phyloP scores from a whole-genome alignment of 2,113 vertebrate genomes.

The Silurus glanis region DNA sequence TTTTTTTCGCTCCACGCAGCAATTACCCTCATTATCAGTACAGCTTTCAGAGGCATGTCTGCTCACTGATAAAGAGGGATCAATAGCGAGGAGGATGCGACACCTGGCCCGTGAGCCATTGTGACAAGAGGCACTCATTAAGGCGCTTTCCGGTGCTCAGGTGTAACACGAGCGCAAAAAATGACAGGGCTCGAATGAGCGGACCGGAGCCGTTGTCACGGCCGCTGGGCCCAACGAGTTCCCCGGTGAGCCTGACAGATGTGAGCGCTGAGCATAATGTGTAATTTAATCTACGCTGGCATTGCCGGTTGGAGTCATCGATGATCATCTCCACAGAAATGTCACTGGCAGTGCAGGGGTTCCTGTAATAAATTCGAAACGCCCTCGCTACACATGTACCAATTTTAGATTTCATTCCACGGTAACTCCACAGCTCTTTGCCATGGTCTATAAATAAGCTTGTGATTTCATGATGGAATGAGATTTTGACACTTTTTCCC shows the following conservation, averaged over 20 bases:
- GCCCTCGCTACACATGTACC: background rate
- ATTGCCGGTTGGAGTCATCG: background rate
- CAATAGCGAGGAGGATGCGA: conserved; percentile 52
- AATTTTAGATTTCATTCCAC: background rate
- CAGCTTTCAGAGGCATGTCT: conserved; percentile 48
- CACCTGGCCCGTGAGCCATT: conserved; percentile 50
- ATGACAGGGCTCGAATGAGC: conserved; percentile 40
- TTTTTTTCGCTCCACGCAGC: conserved; percentile 1
- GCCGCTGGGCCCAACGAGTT: background rate
- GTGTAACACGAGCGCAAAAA: conserved; percentile 46
- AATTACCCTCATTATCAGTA: conserved; percentile 57
- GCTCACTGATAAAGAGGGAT: conserved; percentile 53
- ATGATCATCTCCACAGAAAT: conserved; percentile 1
- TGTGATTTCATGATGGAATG: background rate
- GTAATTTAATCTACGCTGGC: conserved; percentile 43
- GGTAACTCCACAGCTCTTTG: background rate
- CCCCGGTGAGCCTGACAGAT: conserved; percentile 30
- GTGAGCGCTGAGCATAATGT: conserved; percentile 11
- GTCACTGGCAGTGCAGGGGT: background rate
- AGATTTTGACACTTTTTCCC: background rate
- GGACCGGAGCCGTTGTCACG: conserved; percentile 22
- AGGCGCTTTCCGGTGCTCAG: conserved; percentile 38
- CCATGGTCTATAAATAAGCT: background rate
- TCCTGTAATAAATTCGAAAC: background rate
- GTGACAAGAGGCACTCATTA: conserved; percentile 53